A percentile compares a stretch with the other conserved stretches of the same genome.
phyloP scores from a whole-genome alignment of 2,113 vertebrate genomes.

The Podiceps cristatus region DNA sequence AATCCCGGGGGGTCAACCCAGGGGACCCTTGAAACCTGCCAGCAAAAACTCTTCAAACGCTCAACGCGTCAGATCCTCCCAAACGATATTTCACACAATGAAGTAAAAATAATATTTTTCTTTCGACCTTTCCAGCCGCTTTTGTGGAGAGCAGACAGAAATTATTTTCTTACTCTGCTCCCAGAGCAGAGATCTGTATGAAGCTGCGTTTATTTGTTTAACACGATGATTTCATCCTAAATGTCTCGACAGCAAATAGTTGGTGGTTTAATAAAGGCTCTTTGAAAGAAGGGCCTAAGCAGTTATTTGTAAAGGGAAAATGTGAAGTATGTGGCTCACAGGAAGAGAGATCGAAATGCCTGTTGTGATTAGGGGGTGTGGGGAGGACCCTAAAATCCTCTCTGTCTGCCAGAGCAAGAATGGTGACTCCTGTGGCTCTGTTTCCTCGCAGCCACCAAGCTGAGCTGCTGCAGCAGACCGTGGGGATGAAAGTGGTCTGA shows the following conservation, averaged over 20 bases:
- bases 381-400: not conserved
- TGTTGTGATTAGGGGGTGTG: conserved; percentile 41
- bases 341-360: conserved; percentile 40
- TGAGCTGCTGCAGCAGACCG: not conserved
- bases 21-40: conserved; percentile 81
- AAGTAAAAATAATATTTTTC: conserved; percentile 92
- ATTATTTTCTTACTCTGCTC: conserved; percentile 87
- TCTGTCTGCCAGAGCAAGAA: not conserved
- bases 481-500: conserved; percentile 24
- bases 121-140: conserved; percentile 83
- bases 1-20: conserved; percentile 80
- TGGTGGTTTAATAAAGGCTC: conserved; percentile 84
- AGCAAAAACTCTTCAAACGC: conserved; percentile 85
- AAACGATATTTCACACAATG: conserved; percentile 90
- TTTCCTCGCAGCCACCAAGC: not conserved
- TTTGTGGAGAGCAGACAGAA: conserved; percentile 85
- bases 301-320: conserved; percentile 72
- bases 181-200: conserved; percentile 83
- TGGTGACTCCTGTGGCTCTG: not conserved
- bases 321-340: conserved; percentile 56
- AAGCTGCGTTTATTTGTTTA: conserved; percentile 87
- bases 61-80: conserved; percentile 81
- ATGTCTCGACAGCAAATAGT: conserved; percentile 84
- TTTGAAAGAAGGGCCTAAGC: conserved; percentile 75
- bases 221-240: conserved; percentile 86